Base-by-base conservation (phyloP, 2,113 vertebrate species). In the Mirza zaza region DNA sequence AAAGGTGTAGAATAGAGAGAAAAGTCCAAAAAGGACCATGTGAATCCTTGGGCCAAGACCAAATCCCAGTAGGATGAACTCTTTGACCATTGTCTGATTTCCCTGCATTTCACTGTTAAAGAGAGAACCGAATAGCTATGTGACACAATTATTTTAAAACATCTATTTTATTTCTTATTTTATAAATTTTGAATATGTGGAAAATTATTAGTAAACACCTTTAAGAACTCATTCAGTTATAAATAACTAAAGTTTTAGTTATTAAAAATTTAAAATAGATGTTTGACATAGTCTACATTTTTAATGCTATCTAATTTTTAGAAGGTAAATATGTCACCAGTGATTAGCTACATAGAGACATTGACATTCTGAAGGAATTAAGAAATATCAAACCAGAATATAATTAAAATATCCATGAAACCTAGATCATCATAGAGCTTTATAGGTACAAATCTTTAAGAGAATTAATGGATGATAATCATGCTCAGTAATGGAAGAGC, bases 11-110 rank as follows among this genome's bases (percentile, higher is more conserved):
- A 97, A 83, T 3, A 97, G 27, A 0, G 87, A 87, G 61, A 98
- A 97, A 3, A 96, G 17, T 0, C 81, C 67, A 71, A 91, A 97
- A 0, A 97, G 21, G 0, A 90, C 0, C 0, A 48, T 11, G 1
- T 65, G 55, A 17, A 96, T 67, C 18, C 55, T 93, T 25, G 65
- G 83, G 14, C 57, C 15, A 34, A 92, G n/a, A n/a, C 14, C 3
- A 82, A 98, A 93, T 45, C 97, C 97, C 17, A 95, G 59, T 0
- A 98, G 63, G 39, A 97, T 85, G 90, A 98, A 97, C 13, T 97
- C 96, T 81, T 34, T 95, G 13, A 97, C n/a, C 32, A 70, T 4
- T 15, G 87, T 96, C 42, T 52, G 73, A 79, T 98, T 97, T 75
- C 63, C 36, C 21, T 70, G 15, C 94, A 94, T 94, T 67, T 67